Percentiles rank a stretch among this genome's conserved stretches.
Conservation (phyloP, 2,797 vertebrate genomes). For the Bradypodion pumilum region DNA sequence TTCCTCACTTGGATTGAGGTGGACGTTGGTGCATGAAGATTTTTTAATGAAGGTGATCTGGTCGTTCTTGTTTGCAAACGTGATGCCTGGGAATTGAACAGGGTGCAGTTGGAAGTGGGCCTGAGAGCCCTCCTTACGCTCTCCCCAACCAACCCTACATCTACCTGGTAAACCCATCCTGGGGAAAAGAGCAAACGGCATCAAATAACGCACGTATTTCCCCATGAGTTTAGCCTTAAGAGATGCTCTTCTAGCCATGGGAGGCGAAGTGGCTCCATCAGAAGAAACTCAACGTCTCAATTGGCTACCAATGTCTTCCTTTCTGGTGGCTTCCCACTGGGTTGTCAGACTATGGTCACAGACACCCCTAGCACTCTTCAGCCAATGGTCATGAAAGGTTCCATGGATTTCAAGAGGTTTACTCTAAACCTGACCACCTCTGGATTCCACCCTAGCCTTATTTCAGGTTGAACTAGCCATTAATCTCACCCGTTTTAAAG, state of each 20-base stretch:
- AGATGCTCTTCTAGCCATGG: too few species aligned
- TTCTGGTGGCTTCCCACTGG: too few species aligned
- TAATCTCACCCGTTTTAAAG: constrained; percentile 82
- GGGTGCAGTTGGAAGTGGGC: neutral
- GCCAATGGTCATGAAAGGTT: neutral
- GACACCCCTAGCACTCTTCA: too few species aligned
- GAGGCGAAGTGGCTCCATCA: too few species aligned
- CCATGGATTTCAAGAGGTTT: neutral
- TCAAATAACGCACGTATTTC: neutral
- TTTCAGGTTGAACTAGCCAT: neutral
- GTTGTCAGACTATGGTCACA: too few species aligned
- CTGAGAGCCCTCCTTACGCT: too few species aligned
- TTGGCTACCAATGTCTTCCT: neutral
- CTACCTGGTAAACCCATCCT: neutral
- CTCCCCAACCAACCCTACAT: neutral
- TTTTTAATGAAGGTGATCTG: constrained; percentile 87
- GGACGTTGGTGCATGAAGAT: constrained; percentile 78
- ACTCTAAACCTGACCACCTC: too few species aligned
- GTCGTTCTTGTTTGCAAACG: constrained; percentile 68
- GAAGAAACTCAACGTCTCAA: too few species aligned
- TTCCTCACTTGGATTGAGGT: constrained; percentile 74
- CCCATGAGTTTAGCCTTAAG: too few species aligned
- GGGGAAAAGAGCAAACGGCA: neutral
- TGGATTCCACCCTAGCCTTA: neutral
- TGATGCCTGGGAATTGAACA: constrained; percentile 71